Conservation (phyloP, 2,113 vertebrate species). For the Cyprinodon tularosa region DNA sequence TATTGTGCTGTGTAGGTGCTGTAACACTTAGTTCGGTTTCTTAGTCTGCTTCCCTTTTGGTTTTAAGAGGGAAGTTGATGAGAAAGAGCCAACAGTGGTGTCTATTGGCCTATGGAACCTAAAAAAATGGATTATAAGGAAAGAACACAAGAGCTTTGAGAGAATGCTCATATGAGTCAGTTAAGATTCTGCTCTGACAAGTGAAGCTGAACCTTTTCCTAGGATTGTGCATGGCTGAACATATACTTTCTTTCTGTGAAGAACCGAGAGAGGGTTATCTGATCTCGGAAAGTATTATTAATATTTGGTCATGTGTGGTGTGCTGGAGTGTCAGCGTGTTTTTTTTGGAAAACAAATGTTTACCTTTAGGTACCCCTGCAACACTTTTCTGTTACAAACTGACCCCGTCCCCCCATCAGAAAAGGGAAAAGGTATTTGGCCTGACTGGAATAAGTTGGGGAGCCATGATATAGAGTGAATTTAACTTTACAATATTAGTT, state of each 20-base stretch:
- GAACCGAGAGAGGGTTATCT: not conserved
- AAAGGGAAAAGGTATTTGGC: not conserved
- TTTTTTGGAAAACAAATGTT: not conserved
- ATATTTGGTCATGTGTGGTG: not conserved
- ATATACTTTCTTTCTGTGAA: not conserved
- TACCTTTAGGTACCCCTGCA: not conserved
- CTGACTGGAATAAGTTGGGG: not conserved
- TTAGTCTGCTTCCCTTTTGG: not conserved
- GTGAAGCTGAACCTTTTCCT: not conserved
- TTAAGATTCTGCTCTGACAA: constrained; percentile 3
- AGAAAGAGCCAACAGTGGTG: constrained; percentile 2
- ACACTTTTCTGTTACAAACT: constrained; percentile 1
- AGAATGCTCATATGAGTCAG: constrained; percentile 16
- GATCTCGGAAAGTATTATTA: not conserved
- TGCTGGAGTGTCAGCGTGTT: not conserved
- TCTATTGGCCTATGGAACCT: constrained; percentile 12
- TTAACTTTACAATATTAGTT: too few species aligned
- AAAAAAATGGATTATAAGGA: constrained; percentile 13
- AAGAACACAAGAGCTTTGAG: constrained; percentile 12
- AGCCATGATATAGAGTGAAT: too few species aligned
- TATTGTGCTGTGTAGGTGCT: not conserved
- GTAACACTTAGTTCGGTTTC: constrained; percentile 2
- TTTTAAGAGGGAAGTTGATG: constrained; percentile 5
- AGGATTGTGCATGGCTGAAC: not conserved
- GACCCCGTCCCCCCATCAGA: not conserved